Base-by-base conservation (phyloP, 2,888 invertebrate genomes). In the Epirrhoe alternata region DNA sequence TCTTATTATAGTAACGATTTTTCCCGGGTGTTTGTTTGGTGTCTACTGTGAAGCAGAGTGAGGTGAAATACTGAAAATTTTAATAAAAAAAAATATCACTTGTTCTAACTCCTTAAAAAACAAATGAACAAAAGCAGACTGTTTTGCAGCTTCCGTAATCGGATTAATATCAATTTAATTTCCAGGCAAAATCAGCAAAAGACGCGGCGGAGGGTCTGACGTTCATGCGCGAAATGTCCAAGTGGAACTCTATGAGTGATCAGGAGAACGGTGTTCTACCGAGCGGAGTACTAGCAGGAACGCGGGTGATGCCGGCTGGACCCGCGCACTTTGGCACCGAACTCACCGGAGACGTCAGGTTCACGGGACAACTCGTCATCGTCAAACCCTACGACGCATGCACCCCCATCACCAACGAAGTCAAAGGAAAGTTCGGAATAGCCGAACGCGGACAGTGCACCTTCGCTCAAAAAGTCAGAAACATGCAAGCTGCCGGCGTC, bases 151-250 rank as follows among this genome's bases (percentile, higher is more conserved):
- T 12, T 42, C 12, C 12, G 12, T 42, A 42, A 12, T 42, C 12
- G 38, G 10, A 42, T 42, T 14, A 47, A 47, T 17, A 55, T 14
- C 35, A 30, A 12, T 57, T 60, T 16, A 14, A 73, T 70, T 75
- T 86, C 12, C 77, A 98, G 98, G 99, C 99, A 3, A 95, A 96
- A 81, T 96, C 97, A 8, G 93, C 96, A 0, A 96, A 96, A 75
- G 97, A 98, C 83, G 99, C 98, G 0, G 97, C 98, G 77, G 97
- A 98, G 89, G 99, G 99, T 0, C 92, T 98, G 42, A 94, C 97
- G 12, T 99, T 99, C 85, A 99, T 99, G 98, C 97, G 98, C 81
- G 99, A 99, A 90, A 98, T 99, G 98, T 95, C 98, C 0, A 97
- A 98, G 82, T 92, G 98, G 74, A 97, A 97, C 59, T 97, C 97